Evolutionary conservation across 53 echinoderm and acorn worm species (phyloP), one percentile per base, ranked within the genome.

Genomic region (Echinarachnius parma): DNA sequence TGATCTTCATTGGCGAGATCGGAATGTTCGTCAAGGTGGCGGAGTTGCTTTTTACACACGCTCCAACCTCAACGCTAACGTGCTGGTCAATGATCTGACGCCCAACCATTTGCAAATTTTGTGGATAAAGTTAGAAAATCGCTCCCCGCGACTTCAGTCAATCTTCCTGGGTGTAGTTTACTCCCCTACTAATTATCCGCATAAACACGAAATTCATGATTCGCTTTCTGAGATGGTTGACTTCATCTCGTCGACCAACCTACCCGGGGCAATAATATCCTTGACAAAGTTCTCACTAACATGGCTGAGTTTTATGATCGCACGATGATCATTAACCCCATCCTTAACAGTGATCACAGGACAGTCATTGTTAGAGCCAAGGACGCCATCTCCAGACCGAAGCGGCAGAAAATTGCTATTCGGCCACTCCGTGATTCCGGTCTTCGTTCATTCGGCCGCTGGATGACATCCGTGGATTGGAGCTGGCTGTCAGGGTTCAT

Each of bases 271-370:
- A 29, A 55, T 25, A 26, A 7, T 16, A 24, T 55, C 10, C 15
- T 55, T 28, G 55, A 55, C 55, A 56, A 56, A 30, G 8, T 25
- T 0, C 27, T 55, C 27, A 55, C 55, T 28, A 55, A 55, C 29
- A 55, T 55, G 8, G 25, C 55, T 55, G 55, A 55, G 26, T 26
- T 28, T 26, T 55, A 25, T 18, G 29, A 55, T 14, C 55, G 5
- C 26, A 26, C 55, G 29, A 9, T 27, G 5, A 24, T 55, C 55
- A 55, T 25, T 15, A 25, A 55, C 10, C 55, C 55, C 27, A 55
- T 55, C 26, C 2, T 26, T 7, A 55, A 55, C 55, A 55, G 55
- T 55, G 55, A 55, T 55, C 27, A 55, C 29, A 55, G 55, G 29
- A 55, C 55, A 18, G 29, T 55, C 4, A 55, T 26, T 25, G 25